Evolutionary conservation across 2,113 vertebrate species (phyloP).

Genomic region (Channa maculata): DNA sequence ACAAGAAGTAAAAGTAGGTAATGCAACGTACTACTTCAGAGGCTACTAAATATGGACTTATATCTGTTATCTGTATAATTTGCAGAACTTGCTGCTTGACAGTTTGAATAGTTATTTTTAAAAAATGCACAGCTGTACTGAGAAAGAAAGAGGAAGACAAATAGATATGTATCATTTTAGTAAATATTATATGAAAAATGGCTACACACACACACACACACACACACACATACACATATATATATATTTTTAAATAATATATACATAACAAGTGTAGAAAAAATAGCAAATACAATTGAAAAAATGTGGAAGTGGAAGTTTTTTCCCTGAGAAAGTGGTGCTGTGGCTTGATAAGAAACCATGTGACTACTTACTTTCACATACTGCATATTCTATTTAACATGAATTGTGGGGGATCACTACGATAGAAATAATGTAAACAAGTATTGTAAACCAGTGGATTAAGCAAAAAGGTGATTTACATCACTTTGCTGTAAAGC

Average conservation of each 20-base stretch:
- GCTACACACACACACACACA: neutral
- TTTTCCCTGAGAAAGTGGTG: neutral
- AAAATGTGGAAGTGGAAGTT: conserved; percentile 38
- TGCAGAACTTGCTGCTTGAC: conserved; percentile 29
- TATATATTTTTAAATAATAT: too few relatives aligned
- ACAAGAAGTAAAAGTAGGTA: neutral
- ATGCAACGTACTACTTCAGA: conserved; percentile 11
- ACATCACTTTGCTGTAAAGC: neutral
- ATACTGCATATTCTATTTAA: neutral
- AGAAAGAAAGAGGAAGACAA: neutral
- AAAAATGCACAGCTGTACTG: conserved; percentile 29
- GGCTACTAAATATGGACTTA: conserved; percentile 14
- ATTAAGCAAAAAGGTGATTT: conserved; percentile 6
- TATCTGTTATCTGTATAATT: neutral
- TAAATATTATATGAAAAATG: neutral
- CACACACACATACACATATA: too few relatives aligned
- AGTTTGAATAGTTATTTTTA: conserved; percentile 59
- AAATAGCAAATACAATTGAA: too few relatives aligned
- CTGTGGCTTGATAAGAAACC: conserved; percentile 40
- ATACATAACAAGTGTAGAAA: too few relatives aligned
- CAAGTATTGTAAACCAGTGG: neutral
- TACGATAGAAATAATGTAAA: neutral
- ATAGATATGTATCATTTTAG: neutral
- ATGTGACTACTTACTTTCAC: conserved; percentile 32
- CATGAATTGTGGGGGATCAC: neutral